Evolutionary conservation across 1,140 invertebrate genomes (phyloP).

Genomic region (Phocides pigmalion): DNA sequence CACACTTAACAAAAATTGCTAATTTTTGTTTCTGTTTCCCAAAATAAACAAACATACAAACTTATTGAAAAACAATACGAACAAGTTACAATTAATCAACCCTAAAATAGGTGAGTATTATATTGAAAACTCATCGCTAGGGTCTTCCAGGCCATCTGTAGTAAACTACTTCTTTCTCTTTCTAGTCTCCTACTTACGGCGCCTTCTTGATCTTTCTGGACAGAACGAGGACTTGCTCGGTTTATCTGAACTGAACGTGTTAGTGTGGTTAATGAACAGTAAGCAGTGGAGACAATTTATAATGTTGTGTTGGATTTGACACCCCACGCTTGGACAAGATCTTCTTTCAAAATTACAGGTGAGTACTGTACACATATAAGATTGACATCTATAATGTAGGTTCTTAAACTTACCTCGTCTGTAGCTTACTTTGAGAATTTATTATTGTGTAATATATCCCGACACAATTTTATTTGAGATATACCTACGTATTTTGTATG

Average conservation of each 20-base stretch:
- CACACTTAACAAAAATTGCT: not conserved
- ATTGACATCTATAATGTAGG: not conserved
- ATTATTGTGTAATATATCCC: too few species aligned
- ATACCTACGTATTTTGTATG: too few species aligned
- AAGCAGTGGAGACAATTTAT: conserved; percentile 61
- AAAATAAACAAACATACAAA: conserved; percentile 23
- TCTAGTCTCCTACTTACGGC: conserved; percentile 58
- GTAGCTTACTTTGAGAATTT: too few species aligned
- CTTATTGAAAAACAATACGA: conserved; percentile 7
- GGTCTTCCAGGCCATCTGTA: conserved; percentile 28
- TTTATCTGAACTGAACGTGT: conserved; percentile 31
- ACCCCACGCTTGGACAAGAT: conserved; percentile 47
- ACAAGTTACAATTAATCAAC: conserved; percentile 16
- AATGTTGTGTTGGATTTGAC: conserved; percentile 74
- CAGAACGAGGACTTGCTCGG: conserved; percentile 27
- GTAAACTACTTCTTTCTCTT: conserved; percentile 40
- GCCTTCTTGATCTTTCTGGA: conserved; percentile 31
- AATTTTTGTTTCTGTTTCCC: not conserved
- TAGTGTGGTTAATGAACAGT: conserved; percentile 47
- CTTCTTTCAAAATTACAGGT: conserved; percentile 57
- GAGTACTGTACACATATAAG: conserved; percentile 39
- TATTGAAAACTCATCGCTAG: conserved; percentile 6
- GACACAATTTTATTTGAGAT: too few species aligned
- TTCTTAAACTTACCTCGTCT: too few species aligned
- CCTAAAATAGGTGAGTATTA: conserved; percentile 29